Percentiles rank a stretch among this genome's conserved stretches.
Conservation (phyloP, 2,888 invertebrate species). For the Rhamphomyia laevipes region DNA sequence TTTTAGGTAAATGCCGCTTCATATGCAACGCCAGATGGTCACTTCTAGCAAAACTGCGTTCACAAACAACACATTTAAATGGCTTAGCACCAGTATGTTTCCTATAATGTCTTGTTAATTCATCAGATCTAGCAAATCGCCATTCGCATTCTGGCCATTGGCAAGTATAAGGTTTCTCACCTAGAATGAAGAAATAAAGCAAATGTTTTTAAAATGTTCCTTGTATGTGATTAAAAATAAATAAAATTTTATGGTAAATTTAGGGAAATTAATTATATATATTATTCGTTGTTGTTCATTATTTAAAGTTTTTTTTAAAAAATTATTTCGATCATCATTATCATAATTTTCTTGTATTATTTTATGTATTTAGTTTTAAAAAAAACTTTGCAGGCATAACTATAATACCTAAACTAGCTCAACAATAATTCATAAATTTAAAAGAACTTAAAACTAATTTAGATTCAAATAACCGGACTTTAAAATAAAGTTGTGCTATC, state of each 20-base stretch:
- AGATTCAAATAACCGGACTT: too few relatives aligned
- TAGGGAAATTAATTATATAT: neutral
- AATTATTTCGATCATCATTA: neutral
- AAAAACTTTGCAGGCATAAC: too few relatives aligned
- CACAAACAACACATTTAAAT: constrained; percentile 91
- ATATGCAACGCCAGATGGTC: constrained; percentile 94
- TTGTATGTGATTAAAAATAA: neutral
- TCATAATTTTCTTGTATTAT: too few relatives aligned
- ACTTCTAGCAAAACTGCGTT: constrained; percentile 86
- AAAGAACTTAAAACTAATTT: too few relatives aligned
- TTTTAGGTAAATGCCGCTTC: constrained; percentile 81
- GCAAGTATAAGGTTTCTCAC: constrained; percentile 96
- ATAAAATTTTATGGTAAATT: neutral
- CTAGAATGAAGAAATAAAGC: constrained; percentile 43
- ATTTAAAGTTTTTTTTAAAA: neutral
- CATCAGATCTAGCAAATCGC: constrained; percentile 93
- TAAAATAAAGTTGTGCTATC: too few relatives aligned
- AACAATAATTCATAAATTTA: too few relatives aligned
- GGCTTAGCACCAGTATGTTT: constrained; percentile 97
- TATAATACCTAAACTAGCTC: too few relatives aligned
- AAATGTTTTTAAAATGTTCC: neutral
- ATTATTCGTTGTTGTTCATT: neutral
- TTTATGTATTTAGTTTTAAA: too few relatives aligned
- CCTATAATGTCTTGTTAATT: constrained; percentile 89
- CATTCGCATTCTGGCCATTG: constrained; percentile 98